These are phyloP conservation scores for Characodon lateralis DNA, from an alignment of 2,797 vertebrate genomes.

Conservation along the genomic window DNA sequence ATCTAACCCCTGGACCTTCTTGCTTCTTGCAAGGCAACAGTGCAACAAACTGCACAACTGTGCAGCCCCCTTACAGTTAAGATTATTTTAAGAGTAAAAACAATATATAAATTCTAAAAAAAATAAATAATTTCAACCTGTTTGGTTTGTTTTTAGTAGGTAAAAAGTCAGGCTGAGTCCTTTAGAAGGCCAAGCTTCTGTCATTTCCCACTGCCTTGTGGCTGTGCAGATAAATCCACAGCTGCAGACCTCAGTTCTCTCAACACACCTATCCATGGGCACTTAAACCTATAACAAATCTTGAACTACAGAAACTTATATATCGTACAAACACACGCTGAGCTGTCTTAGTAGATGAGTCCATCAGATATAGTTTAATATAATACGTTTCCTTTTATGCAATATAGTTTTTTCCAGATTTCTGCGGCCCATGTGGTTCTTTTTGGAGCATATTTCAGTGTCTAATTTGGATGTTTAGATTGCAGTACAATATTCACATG, in stretches of 20 bases:
- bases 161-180: slow-evolving; percentile 13
- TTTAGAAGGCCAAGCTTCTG: slow-evolving; percentile 45
- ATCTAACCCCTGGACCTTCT: too few relatives aligned
- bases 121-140: too few relatives aligned
- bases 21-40: too few relatives aligned
- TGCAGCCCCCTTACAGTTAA: background rate
- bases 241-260: slow-evolving; percentile 55
- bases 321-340: background rate
- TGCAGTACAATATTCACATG: background rate
- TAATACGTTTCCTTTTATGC: background rate
- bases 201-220: slow-evolving; percentile 18
- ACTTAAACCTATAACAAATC: slow-evolving; percentile 39
- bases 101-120: too few relatives aligned
- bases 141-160: background rate
- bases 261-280: slow-evolving; percentile 63
- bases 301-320: slow-evolving; percentile 5
- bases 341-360: background rate
- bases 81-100: background rate
- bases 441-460: background rate
- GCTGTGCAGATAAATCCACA: slow-evolving; percentile 52
- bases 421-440: too few relatives aligned
- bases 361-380: background rate
- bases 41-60: too few relatives aligned
- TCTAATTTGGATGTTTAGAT: background rate
- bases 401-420: background rate